A percentile compares a stretch with the other conserved stretches of the same genome.
Conservation (phyloP, 2,888 invertebrate genomes). For the Callimorpha dominula region DNA sequence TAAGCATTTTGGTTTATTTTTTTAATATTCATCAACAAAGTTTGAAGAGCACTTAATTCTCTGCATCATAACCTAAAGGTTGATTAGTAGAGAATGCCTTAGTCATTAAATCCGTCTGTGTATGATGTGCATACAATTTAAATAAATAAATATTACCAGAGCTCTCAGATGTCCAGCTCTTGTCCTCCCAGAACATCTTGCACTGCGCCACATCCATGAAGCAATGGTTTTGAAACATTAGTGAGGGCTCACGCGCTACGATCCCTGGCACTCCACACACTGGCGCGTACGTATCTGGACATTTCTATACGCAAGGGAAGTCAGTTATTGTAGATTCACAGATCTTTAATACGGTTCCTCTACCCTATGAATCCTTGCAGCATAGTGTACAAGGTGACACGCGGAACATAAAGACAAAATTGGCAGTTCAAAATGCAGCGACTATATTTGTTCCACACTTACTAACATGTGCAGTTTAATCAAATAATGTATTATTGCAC, state of each 20-base stretch:
- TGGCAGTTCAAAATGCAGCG: too few relatives aligned
- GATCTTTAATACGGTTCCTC: neutral
- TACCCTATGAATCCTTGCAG: too few relatives aligned
- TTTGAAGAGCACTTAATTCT: neutral
- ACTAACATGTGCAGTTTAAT: too few relatives aligned
- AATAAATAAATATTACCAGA: slow-evolving; percentile 55
- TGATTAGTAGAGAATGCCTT: neutral
- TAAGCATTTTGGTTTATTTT: too few relatives aligned
- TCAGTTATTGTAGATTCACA: neutral
- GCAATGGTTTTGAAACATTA: slow-evolving; percentile 80
- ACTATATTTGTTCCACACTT: too few relatives aligned
- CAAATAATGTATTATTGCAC: too few relatives aligned
- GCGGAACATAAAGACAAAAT: too few relatives aligned
- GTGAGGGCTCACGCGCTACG: slow-evolving; percentile 66
- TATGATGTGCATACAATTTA: neutral
- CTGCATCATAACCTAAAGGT: neutral
- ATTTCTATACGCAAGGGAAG: slow-evolving; percentile 56
- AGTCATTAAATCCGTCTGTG: too few relatives aligned
- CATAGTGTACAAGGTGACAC: too few relatives aligned
- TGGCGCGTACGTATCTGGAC: slow-evolving; percentile 75
- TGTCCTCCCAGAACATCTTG: slow-evolving; percentile 72
- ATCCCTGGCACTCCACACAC: slow-evolving; percentile 74
- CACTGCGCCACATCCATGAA: slow-evolving; percentile 81
- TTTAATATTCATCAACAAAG: neutral
- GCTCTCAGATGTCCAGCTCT: slow-evolving; percentile 61